These are phyloP conservation scores for Callaeas wilsoni DNA, from an alignment of 2,113 vertebrate species.

Conservation along the genomic window DNA sequence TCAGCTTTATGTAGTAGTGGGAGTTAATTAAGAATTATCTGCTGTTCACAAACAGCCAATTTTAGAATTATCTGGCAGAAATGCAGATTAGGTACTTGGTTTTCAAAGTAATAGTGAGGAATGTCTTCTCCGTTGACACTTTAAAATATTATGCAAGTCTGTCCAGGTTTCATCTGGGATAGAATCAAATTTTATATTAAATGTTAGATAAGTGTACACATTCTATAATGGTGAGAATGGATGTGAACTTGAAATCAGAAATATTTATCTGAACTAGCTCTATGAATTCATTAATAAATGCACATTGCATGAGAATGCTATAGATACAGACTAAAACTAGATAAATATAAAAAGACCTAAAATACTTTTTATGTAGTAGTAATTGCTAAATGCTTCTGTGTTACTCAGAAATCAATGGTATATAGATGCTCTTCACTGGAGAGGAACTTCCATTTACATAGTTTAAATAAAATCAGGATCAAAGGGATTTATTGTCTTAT, in stretches of 20 bases:
- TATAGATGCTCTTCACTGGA: neutral
- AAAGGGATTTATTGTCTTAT: neutral
- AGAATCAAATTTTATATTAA: neutral
- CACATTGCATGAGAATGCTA: neutral
- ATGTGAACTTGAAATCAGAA: neutral
- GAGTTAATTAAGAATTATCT: conserved; percentile 10
- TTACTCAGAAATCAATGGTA: neutral
- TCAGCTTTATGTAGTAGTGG: neutral
- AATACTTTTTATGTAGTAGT: neutral
- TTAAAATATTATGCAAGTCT: neutral
- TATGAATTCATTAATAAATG: neutral
- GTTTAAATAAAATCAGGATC: neutral
- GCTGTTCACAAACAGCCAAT: neutral
- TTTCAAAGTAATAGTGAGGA: neutral
- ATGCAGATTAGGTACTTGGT: neutral
- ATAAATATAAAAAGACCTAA: neutral
- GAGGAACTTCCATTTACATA: neutral
- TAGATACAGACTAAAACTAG: neutral
- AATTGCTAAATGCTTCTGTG: neutral
- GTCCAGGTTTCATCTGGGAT: neutral
- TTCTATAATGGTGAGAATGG: neutral
- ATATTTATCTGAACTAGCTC: neutral
- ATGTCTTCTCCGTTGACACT: neutral
- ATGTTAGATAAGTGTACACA: neutral
- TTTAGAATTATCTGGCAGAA: neutral